These are phyloP conservation scores for Zaprionus lachaisei DNA, from an alignment of 1,140 invertebrate genomes.

Conservation along the genomic window DNA sequence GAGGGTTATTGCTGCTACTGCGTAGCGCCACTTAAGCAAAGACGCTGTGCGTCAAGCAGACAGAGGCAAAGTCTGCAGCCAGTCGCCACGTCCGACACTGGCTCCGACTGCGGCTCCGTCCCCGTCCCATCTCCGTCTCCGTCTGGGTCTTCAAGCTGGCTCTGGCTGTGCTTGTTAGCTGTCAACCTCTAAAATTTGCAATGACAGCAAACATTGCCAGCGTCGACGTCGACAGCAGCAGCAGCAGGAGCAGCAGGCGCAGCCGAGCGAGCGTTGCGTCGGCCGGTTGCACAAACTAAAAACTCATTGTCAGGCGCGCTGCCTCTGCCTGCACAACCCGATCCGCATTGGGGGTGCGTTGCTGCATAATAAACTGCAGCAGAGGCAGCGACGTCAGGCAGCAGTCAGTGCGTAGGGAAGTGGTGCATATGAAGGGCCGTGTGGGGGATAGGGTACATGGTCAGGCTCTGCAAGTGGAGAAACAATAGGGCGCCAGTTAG, in stretches of 20 bases:
- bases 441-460: neutral
- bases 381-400: constrained; percentile 22
- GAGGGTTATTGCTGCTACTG: constrained; percentile 42
- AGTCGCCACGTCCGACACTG: constrained; percentile 31
- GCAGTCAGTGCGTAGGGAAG: constrained; percentile 18
- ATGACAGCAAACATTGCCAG: constrained; percentile 83
- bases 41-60: constrained; percentile 74
- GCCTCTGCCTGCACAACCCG: constrained; percentile 44
- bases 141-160: neutral
- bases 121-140: neutral
- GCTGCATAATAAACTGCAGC: constrained; percentile 80
- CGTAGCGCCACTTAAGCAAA: constrained; percentile 78
- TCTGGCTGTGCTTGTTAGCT: constrained; percentile 77
- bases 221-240: constrained; percentile 28
- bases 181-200: constrained; percentile 84
- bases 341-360: constrained; percentile 76
- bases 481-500: constrained; percentile 79
- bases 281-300: constrained; percentile 72
- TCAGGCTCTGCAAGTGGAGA: constrained; percentile 6
- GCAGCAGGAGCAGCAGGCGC: too few species aligned
- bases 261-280: neutral
- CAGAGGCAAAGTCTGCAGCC: constrained; percentile 39
- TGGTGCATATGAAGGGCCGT: neutral
- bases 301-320: constrained; percentile 81
- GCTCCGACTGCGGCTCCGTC: neutral